A percentile compares a stretch with the other conserved stretches of the same genome.
phyloP scores from a whole-genome alignment of 1,140 invertebrate genomes.

The Hylaeus anthracinus region DNA sequence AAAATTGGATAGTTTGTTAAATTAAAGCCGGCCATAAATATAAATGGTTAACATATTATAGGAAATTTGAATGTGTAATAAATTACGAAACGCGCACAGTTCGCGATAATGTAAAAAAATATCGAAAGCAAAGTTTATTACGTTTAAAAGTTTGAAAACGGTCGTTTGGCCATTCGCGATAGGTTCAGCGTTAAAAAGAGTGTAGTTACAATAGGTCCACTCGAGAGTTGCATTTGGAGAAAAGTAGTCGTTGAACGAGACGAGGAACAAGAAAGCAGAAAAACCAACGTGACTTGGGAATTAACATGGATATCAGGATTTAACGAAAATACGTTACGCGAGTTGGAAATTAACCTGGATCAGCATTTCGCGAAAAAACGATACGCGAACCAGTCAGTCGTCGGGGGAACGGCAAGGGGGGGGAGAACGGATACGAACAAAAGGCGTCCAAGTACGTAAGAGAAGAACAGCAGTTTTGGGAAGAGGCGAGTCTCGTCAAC shows the following conservation, averaged over 20 bases:
- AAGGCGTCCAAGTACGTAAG: constrained; percentile 30
- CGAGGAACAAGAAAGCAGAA: neutral
- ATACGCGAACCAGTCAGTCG: neutral
- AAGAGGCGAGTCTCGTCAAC: neutral
- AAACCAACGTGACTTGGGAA: neutral
- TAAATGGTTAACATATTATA: too few species aligned
- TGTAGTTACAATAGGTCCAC: too few species aligned
- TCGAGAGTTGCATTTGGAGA: neutral
- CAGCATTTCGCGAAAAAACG: neutral
- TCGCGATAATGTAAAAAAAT: too few species aligned
- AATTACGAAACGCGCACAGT: too few species aligned
- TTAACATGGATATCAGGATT: neutral
- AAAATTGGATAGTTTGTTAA: too few species aligned
- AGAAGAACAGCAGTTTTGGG: constrained; percentile 29
- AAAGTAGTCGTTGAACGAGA: neutral
- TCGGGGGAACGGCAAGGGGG: neutral
- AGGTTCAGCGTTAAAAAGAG: too few species aligned
- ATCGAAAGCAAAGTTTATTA: too few species aligned
- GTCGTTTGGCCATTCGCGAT: too few species aligned
- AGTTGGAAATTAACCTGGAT: neutral
- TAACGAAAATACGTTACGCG: neutral
- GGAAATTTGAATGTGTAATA: too few species aligned
- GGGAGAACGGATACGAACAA: constrained; percentile 13
- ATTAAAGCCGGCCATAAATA: too few species aligned
- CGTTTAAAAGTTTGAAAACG: too few species aligned